These are phyloP conservation scores for Lichenostomus cassidix DNA, from an alignment of 2,113 vertebrate species.

Conservation along the genomic window DNA sequence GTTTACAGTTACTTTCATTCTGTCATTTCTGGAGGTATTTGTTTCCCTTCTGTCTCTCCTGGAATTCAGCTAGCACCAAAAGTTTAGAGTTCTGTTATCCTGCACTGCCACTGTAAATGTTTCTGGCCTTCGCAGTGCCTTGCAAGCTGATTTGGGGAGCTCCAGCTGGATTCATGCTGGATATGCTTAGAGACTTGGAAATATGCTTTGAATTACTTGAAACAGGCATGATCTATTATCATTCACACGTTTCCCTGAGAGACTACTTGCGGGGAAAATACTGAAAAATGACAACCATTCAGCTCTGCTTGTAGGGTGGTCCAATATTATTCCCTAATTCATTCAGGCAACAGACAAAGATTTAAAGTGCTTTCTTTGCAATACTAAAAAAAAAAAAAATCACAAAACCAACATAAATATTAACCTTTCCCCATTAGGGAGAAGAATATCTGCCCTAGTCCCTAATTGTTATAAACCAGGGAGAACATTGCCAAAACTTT, in stretches of 20 bases:
- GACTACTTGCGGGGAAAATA: not conserved
- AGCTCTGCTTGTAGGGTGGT: conserved; percentile 42
- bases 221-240: conserved; percentile 43
- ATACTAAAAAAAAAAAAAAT: not conserved
- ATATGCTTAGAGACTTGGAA: conserved; percentile 8
- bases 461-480: not conserved
- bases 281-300: not conserved
- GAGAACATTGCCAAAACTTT: not conserved
- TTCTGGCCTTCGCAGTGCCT: not conserved
- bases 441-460: not conserved
- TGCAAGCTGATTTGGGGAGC: conserved; percentile 12
- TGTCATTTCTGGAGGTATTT: not conserved
- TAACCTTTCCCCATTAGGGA: not conserved
- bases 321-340: not conserved
- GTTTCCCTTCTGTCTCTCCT: not conserved
- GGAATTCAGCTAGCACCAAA: not conserved
- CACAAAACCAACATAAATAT: not conserved
- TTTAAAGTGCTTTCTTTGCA: conserved; percentile 29
- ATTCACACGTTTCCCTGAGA: conserved; percentile 16
- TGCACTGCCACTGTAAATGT: not conserved
- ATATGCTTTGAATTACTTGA: conserved; percentile 50
- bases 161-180: conserved; percentile 1
- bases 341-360: not conserved
- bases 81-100: not conserved
- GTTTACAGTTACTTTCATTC: not conserved